Base-by-base conservation (phyloP, 2,888 invertebrate genomes). In the Spilarctia lutea region DNA sequence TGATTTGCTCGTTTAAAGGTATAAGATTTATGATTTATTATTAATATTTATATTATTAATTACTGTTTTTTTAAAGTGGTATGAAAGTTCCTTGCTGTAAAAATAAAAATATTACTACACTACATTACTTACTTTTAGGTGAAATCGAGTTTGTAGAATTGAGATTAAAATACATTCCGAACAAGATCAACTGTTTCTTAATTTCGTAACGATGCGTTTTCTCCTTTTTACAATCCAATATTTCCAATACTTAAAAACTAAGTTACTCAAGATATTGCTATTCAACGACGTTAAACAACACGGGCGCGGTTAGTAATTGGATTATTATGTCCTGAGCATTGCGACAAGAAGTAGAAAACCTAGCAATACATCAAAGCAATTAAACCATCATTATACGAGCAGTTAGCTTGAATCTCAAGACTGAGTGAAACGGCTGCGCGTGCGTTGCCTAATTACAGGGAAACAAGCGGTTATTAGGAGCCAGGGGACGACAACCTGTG, bases 401-500 rank as follows among this genome's bases (percentile, higher is more conserved):
- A 52, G 24, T 76, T 77, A 78, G 69, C 39, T 39, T 11, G 11
- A 79, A 71, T 76, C 67, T 60, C 20, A 74, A 77, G 70, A 70
- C 42, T 39, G 63, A 76, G 56, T 67, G 69, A 78, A 79, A 77
- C 75, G 70, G 63, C 45, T 81, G 80, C 81, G 73, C 79, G 56
- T 79, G 71, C 76, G 68, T 81, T 69, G 66, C 70, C 71, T 74
- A 79, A 78, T 76, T 74, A 60, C 75, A 78, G 84, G 77, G 81
- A 87, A 83, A 83, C 71, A 68, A 65, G 65, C 71, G 42, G 71
- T 71, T 73, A 71, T 73, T 73, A 71, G 66, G 65, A 42, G 63
- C 6, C 68, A 67, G 81, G 30, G 71, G 65, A 35, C 0, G 33
- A 3, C 56, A 76, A 71, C 73, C 71, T 70, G 52, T 0, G 67